Evolutionary conservation across 2,113 vertebrate genomes (phyloP), one percentile per base, ranked within the genome.

Genomic region (Pomatorhinus ruficollis): DNA sequence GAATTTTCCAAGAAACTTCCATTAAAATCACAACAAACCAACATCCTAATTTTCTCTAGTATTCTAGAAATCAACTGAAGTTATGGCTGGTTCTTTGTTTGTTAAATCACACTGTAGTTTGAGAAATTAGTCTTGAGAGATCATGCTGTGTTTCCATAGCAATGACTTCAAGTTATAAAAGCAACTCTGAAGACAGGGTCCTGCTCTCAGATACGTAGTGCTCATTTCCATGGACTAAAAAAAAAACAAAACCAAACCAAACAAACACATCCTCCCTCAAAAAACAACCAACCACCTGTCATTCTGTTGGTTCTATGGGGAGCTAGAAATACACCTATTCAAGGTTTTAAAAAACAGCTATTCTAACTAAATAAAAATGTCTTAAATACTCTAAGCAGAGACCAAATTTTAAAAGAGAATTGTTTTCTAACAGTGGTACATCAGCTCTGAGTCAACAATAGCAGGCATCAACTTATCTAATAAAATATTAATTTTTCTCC

Each of bases 111-210:
- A 69, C 4, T 84, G 72, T 68, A 74, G 83, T 96, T 83, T 77
- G 79, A 95, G 70, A 91, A 97, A 96, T 82, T 80, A 96, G 91
- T 95, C 96, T 94, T 94, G 81, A 95, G 69, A 97, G 83, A 69
- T 59, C 27, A 2, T 40, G 83, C 94, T 96, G 92, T 83, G 96
- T 98, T 97, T 97, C 98, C 96, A 98, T 95, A 96, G 97, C 91
- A 97, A 98, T 96, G 35, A 72, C 79, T 89, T 95, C 56, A 95
- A 89, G 79, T 92, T 97, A 93, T 71, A 95, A 97, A 96, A 87
- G 53, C 65, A 95, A 84, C 14, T 94, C 54, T 79, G 82, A 96
- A 87, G 89, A 75, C 93, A 77, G 82, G 66, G 85, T 95, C 96
- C 85, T 90, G 90, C 80, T 96, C 87, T 97, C 76, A 89, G 64